A percentile compares a stretch with the other conserved stretches of the same genome.
These are phyloP conservation scores for Volucella zonaria DNA, from an alignment of 2,888 invertebrate species.

Conservation along the genomic window DNA sequence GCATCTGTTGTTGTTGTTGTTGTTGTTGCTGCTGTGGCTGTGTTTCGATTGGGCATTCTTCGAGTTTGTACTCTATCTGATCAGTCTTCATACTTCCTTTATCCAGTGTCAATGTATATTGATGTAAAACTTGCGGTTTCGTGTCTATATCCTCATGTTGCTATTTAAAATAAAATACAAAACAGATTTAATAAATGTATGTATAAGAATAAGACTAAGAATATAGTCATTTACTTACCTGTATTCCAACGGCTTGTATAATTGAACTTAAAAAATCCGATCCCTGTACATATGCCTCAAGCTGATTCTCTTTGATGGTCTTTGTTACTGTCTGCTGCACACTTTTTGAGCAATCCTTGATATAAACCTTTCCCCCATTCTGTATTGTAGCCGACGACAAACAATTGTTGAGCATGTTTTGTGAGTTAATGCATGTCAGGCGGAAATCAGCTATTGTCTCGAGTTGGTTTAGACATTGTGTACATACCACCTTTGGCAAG, in stretches of 20 bases:
- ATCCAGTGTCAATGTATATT: conserved; percentile 82
- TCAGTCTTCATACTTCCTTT: conserved; percentile 77
- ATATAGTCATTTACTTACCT: conserved; percentile 76
- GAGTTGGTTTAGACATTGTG: conserved; percentile 85
- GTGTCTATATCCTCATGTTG: conserved; percentile 71
- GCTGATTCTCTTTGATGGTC: conserved; percentile 49
- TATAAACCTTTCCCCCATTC: conserved; percentile 86
- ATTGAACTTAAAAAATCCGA: conserved; percentile 81
- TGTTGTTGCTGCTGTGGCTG: conserved; percentile 34
- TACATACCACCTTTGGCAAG: conserved; percentile 87
- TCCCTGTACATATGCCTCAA: conserved; percentile 73
- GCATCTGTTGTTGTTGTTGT: conserved; percentile 61
- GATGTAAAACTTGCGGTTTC: conserved; percentile 77
- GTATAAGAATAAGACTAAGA: background rate
- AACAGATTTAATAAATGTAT: conserved; percentile 33
- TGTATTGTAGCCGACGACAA: conserved; percentile 86
- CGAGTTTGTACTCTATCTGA: conserved; percentile 79
- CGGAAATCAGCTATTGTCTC: conserved; percentile 86
- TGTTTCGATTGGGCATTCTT: conserved; percentile 65
- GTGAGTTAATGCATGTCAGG: conserved; percentile 86
- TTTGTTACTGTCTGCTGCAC: conserved; percentile 54
- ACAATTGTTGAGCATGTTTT: conserved; percentile 87
- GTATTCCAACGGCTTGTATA: conserved; percentile 82
- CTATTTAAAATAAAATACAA: conserved; percentile 34
- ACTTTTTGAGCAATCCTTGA: conserved; percentile 83